Base-by-base conservation (phyloP, 2,888 invertebrate species). In the Drosophila incognita region DNA sequence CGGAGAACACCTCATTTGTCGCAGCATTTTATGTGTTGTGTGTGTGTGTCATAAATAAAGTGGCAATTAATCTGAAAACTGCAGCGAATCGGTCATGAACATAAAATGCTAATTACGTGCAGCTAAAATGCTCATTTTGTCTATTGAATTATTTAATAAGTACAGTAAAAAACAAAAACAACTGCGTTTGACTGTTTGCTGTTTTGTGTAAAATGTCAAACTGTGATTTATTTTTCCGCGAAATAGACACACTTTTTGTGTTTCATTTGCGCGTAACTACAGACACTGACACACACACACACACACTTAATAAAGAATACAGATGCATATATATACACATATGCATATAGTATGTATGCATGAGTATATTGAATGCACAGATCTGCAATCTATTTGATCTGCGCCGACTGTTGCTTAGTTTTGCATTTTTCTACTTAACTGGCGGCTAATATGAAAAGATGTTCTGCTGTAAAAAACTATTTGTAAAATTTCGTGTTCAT, bases 311-410 rank as follows among this genome's bases (percentile, higher is more conserved):
- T 52, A 65, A 11, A 56, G 40, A 68, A 63, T 58, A 54, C 27
- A 21, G 51, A 36, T 68, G 63, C 27, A 58, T 15, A 46, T 21
- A 46, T 24, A 24, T 24, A 46, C 6, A 46, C 18, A 38, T 38
- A 49, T 48, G 24, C 49, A 24, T 53, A 36, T n/a, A 35, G 40
- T 53, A 38, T 67, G 67, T 66, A 33, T 54, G 38, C 49, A 54
- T 29, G 52, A 31, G 27, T 46, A 33, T 48, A 38, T 54, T 18
- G 27, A 54, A n/a, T 64, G 52, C 58, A 71, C 48, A 54, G 57
- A 72, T 65, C 72, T 66, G 69, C 88, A 88, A 87, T 86, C 88
- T 88, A 81, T 87, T 87, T 87, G 87, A 87, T 87, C 87, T 82
- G 76, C 73, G 79, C 88, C 87, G 87, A 81, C 87, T 59, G 53